phyloP scores from a whole-genome alignment of 2,888 invertebrate species.

The Drosophila formosana region DNA sequence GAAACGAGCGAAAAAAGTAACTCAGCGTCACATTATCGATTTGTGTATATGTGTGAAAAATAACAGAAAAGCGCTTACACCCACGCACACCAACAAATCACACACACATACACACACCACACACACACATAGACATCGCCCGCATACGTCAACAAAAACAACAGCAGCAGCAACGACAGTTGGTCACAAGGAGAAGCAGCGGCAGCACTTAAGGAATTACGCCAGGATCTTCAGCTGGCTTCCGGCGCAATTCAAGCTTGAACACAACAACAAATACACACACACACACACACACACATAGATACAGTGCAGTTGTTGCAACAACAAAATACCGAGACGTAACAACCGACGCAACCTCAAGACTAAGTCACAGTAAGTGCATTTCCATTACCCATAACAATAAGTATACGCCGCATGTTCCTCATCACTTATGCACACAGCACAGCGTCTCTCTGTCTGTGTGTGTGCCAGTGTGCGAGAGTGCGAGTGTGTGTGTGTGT shows the following conservation, averaged over 20 bases:
- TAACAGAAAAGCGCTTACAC: conserved; percentile 67
- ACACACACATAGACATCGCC: conserved; percentile 8
- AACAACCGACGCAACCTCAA: conserved; percentile 46
- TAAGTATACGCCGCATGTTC: conserved; percentile 59
- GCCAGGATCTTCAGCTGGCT: conserved; percentile 46
- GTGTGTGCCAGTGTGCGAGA: not conserved
- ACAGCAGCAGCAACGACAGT: conserved; percentile 36
- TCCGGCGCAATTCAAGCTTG: conserved; percentile 34
- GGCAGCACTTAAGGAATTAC: conserved; percentile 55
- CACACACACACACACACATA: conserved; percentile 5
- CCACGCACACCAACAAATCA: conserved; percentile 36
- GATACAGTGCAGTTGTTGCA: conserved; percentile 17
- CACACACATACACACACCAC: conserved; percentile 9
- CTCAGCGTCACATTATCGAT: conserved; percentile 68
- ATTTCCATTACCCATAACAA: conserved; percentile 56
- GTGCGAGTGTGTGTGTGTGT: conserved; percentile 8
- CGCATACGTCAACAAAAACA: conserved; percentile 59
- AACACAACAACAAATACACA: conserved; percentile 3
- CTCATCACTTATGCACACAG: conserved; percentile 35
- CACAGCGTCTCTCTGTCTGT: not conserved
- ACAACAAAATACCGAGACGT: conserved; percentile 12
- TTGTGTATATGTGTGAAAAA: conserved; percentile 79
- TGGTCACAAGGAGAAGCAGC: conserved; percentile 38
- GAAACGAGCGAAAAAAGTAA: conserved; percentile 41
- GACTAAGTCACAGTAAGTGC: conserved; percentile 64